Percentiles rank a stretch among this genome's conserved stretches.
These are phyloP conservation scores for Elegia similella DNA, from an alignment of 2,888 invertebrate species.

Conservation along the genomic window DNA sequence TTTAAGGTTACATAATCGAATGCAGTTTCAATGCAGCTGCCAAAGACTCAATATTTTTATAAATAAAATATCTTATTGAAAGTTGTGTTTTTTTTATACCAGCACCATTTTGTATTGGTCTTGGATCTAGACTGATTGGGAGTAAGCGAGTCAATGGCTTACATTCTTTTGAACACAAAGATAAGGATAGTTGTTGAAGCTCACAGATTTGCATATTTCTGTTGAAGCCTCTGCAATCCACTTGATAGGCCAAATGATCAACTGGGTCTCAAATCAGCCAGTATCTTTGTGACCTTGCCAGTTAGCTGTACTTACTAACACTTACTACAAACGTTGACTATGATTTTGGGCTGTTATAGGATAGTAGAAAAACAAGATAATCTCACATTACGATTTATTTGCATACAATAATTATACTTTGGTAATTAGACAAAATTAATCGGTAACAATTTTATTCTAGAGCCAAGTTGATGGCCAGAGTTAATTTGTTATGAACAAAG, in stretches of 20 bases:
- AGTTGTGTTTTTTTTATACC: not conserved
- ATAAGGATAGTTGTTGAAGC: too few species aligned
- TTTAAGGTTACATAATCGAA: conserved; percentile 15
- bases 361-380: conserved; percentile 9
- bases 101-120: too few species aligned
- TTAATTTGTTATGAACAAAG: not conserved
- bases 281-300: too few species aligned
- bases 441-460: conserved; percentile 8
- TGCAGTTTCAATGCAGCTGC: conserved; percentile 26
- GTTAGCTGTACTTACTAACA: too few species aligned
- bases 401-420: conserved; percentile 35
- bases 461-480: conserved; percentile 1
- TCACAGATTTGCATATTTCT: too few species aligned
- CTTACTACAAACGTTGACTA: not conserved
- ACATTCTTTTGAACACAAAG: too few species aligned
- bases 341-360: not conserved
- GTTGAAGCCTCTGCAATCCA: too few species aligned
- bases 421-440: conserved; percentile 28
- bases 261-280: too few species aligned
- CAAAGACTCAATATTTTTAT: conserved; percentile 38
- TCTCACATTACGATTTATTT: conserved; percentile 33
- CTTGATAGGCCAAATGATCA: too few species aligned
- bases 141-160: too few species aligned
- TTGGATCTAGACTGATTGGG: too few species aligned
- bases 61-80: conserved; percentile 24